Evolutionary conservation across 2,888 invertebrate species (phyloP).

Genomic region (Tenthredo livida): DNA sequence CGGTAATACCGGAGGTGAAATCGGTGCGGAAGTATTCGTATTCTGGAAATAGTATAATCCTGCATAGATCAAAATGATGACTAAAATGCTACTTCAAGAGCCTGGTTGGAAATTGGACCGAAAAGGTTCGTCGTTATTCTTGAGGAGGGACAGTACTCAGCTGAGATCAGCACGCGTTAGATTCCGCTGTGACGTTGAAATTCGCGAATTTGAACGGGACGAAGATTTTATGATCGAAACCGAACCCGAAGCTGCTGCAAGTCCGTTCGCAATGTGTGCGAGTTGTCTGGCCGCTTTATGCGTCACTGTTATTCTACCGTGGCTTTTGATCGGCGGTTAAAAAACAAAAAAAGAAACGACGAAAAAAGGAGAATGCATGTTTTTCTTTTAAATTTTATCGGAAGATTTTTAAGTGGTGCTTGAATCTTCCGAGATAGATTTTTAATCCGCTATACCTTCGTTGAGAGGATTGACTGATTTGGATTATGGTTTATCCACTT

Average conservation of each 20-base stretch:
- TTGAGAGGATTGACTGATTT: conserved; percentile 14
- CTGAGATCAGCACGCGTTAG: conserved; percentile 77
- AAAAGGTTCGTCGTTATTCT: conserved; percentile 72
- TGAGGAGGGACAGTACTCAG: conserved; percentile 73
- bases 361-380: too few relatives aligned
- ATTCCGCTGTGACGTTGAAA: conserved; percentile 81
- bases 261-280: conserved; percentile 78
- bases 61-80: conserved; percentile 61
- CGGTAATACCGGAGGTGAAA: background rate
- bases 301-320: conserved; percentile 79
- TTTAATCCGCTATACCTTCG: background rate
- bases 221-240: conserved; percentile 77
- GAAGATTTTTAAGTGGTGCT: background rate
- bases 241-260: conserved; percentile 69
- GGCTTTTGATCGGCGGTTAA: conserved; percentile 78
- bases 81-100: conserved; percentile 73
- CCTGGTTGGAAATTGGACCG: conserved; percentile 76
- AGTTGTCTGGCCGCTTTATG: conserved; percentile 79
- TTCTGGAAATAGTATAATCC: background rate
- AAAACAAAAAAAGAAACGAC: too few relatives aligned
- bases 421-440: background rate
- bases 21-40: background rate
- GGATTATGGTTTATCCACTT: conserved; percentile 8
- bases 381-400: too few relatives aligned
- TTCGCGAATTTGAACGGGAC: conserved; percentile 79